Conservation (phyloP, 2,113 vertebrate genomes). For the Lagenorhynchus albirostris region DNA sequence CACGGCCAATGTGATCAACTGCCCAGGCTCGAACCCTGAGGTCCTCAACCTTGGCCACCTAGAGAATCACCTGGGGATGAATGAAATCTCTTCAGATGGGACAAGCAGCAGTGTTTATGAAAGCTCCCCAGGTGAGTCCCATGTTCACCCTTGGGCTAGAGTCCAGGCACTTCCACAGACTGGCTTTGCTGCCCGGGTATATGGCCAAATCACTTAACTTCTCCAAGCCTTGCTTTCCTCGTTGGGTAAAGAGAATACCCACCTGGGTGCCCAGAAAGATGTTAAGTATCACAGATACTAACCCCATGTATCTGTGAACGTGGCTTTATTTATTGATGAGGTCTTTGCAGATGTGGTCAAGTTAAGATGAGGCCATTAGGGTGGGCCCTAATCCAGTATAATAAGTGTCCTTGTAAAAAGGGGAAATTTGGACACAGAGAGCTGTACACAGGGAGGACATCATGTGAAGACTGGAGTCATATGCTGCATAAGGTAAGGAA, state of each 20-base stretch:
- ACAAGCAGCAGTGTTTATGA: neutral
- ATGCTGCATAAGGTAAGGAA: neutral
- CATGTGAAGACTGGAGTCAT: neutral
- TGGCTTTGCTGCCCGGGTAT: neutral
- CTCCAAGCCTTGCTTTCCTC: neutral
- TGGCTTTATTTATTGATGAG: neutral
- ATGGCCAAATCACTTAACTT: neutral
- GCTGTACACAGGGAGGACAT: accelerated
- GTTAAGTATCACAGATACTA: neutral
- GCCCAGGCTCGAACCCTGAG: neutral
- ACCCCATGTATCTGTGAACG: neutral
- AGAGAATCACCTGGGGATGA: neutral
- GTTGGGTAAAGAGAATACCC: neutral
- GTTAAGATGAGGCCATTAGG: neutral
- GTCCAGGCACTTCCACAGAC: too few species aligned
- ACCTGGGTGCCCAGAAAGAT: neutral
- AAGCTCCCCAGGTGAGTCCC: neutral
- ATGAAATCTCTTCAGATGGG: neutral
- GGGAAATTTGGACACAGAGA: neutral
- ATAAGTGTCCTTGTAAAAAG: neutral
- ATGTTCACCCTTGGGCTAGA: neutral
- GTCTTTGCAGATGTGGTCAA: neutral
- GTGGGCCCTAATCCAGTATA: neutral
- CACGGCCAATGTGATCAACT: too few species aligned
- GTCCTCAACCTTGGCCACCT: neutral